Evolutionary conservation across 2,888 invertebrate species (phyloP).

Genomic region (Anoplius nigerrimus): DNA sequence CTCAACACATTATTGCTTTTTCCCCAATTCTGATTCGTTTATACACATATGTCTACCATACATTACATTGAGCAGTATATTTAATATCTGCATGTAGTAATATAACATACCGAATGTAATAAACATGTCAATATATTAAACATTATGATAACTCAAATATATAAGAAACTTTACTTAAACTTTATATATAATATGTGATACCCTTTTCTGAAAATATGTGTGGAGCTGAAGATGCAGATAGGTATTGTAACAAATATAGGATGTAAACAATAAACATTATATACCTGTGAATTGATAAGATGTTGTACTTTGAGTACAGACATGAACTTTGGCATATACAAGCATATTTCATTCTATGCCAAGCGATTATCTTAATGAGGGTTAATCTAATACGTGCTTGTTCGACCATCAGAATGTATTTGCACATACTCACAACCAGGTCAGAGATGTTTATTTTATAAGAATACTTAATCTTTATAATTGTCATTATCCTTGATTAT

Average conservation of each 20-base stretch:
- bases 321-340: slow-evolving; percentile 51
- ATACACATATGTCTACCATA: not conserved
- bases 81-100: no score
- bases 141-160: not conserved
- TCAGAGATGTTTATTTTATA: slow-evolving; percentile 25
- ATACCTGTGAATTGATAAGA: slow-evolving; percentile 19
- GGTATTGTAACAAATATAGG: no score
- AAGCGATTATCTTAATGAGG: slow-evolving; percentile 35
- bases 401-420: slow-evolving; percentile 34
- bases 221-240: no score
- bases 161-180: slow-evolving; percentile 1
- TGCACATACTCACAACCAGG: slow-evolving; percentile 38
- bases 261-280: not conserved
- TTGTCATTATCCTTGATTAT: slow-evolving; percentile 9
- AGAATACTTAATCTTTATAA: slow-evolving; percentile 18
- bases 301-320: slow-evolving; percentile 53
- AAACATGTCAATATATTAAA: slow-evolving; percentile 7
- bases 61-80: not conserved
- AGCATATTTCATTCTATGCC: slow-evolving; percentile 50
- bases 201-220: no score
- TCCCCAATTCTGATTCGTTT: not conserved
- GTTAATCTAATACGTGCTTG: slow-evolving; percentile 20
- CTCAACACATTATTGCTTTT: slow-evolving; percentile 5
- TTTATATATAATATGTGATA: no score
- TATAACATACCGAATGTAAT: not conserved